Base-by-base conservation (phyloP, 92 coral and sea anemone species). In the Zoanthus gigantus region DNA sequence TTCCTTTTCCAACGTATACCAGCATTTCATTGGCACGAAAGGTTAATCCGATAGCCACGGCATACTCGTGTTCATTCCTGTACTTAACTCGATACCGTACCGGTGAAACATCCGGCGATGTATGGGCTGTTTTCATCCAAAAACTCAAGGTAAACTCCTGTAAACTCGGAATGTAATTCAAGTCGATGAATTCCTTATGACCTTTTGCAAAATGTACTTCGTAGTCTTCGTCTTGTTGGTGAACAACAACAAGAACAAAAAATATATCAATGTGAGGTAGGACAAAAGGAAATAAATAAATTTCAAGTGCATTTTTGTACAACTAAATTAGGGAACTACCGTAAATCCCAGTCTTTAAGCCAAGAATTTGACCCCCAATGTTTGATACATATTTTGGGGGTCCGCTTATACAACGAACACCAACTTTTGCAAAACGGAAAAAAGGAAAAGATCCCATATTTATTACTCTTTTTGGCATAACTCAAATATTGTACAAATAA, bases 81-180 rank as follows among this genome's bases (percentile, higher is more conserved):
- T 88, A 88, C 23, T 90, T 88, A 23, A 91, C 94, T 66, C 92
- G 88, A 89, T 94, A 94, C 76, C 91, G 87, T 23, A 94, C 47
- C 0, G 94, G 90, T 0, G 98, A 87, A 12, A 93, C 92, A 23
- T 87, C 79, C 16, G 67, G 44, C 8, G 86, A 48, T 5, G 17
- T 78, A 75, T 89, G 93, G 6, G 68, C 32, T 4, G 95, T 88
- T 74, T 87, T 93, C 84, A 90, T 76, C 98, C 98, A 94, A 31
- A 94, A 66, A 31, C 94, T 93, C 65, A 94, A 42, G 7, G 94
- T 89, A 78, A 90, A 94, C 17, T 90, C 89, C 5, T 18, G 14
- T 52, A 94, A 83, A 54, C 90, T 92, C 31, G 98, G 98, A 9
- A 94, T 66, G 50, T 83, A 57, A 74, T 88, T 72, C 50, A 94